Evolutionary conservation across 2,888 invertebrate genomes (phyloP), one percentile per base, ranked within the genome.

Genomic region (Drosophila hamatofila): DNA sequence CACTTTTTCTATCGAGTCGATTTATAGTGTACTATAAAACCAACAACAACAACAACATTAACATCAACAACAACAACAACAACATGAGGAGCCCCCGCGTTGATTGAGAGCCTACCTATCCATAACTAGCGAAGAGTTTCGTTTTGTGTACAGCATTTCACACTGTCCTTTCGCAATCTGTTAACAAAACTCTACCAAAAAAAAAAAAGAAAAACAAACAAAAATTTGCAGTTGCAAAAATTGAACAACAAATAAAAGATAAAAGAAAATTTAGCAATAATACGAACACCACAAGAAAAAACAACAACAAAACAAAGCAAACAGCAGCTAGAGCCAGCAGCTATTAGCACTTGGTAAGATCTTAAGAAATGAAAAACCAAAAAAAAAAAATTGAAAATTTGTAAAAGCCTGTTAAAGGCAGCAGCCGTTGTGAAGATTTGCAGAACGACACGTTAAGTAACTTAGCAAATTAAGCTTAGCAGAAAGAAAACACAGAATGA

Each of bases 1-100:
- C 88, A 86, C 87, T 84, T 86, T 86, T 86, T 86, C 86, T 86
- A 86, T 88, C 48, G 84, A 87, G 80, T 84, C 87, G 86, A 88
- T 88, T 86, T 86, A 84, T 86, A 84, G 88, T 74, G 86, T 87
- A 83, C 83, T 75, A 84, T 78, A 81, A 71, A 63, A 51, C 70
- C 58, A 54, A 64, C 18, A 72, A 64, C 39, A 72, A 77, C 44
- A 66, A 64, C 61, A 82, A 60, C 30, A n/a, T n/a, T n/a, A n/a
- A n/a, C n/a, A n/a, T n/a, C 5, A 71, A 63, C 37, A 72, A 72
- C 44, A 65, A 72, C 69, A 82, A 67, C 56, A 67, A 58, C 55
- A 70, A 61, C 42, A 61, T 44, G 57, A 72, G 60, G 73, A 74
- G 64, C 56, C 70, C 78, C 64, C 41, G 46, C 64, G 55, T 73